Base-by-base conservation (phyloP, 2,797 vertebrate species). In the Pogonophryne albipinna region DNA sequence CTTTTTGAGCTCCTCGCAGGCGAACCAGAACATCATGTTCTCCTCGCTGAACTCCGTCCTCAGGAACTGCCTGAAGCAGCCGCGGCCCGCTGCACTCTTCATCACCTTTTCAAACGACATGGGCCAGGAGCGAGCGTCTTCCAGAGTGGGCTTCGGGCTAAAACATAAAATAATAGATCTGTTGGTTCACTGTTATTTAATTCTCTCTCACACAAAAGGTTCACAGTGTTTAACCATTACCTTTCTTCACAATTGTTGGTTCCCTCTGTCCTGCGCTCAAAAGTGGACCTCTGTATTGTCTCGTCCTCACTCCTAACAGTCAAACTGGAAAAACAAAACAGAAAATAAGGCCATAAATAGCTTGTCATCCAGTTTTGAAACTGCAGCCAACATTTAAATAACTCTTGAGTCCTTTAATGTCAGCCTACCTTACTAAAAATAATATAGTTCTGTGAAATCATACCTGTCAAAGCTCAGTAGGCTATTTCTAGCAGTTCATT, bases 21-120 rank as follows among this genome's bases (percentile, higher is more conserved):
- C 96, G 89, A 99, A 95, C 98, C 98, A 99, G 95, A 99, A 99
- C 86, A 98, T 96, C 95, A 99, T 97, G 91, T 99, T 99, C 86
- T 99, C 98, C 87, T 99, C 98, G 0, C 98, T 99, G 95, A 98
- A 99, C 92, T 99, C 98, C 0, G 97, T 97, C 78, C 97, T 94
- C 42, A 99, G 96, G 87, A 98, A 99, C 82, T 98, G 97, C 31
- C 97, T 95, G 84, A 99, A 99, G 79, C 95, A 95, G 42, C 95
- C 91, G 69, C 98, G 96, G 42, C 98, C 98, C 0, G 95, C 95
- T 2, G 97, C 95, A 11, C 96, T 97, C 47, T 95, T 95, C 96
- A 99, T 99, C 82, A 99, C 45, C 88, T 91, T 96, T 81, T 99
- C 98, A 69, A 99, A 99, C 0, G 98, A 98, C 52, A 95, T 91